Base-by-base conservation (phyloP, 2,888 invertebrate genomes). In the Trichopria drosophilae region DNA sequence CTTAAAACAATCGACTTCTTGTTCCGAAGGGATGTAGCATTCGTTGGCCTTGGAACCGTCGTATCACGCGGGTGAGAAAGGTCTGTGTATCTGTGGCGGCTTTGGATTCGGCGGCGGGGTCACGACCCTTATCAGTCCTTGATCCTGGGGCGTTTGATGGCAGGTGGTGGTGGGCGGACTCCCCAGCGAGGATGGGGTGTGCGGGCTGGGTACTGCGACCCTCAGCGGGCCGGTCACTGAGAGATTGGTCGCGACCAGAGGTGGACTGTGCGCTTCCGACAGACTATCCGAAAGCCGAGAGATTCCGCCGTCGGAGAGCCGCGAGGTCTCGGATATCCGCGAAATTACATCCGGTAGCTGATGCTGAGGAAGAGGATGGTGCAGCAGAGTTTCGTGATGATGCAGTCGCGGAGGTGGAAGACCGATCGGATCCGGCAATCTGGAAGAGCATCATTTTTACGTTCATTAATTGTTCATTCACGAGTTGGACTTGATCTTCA, bases 61-160 rank as follows among this genome's bases (percentile, higher is more conserved):
- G 67, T 72, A 75, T 75, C 75, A 75, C 75, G 75, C 75, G 46
- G 75, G 75, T 66, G 75, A 74, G 48, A 75, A 75, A 1, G 75
- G 75, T 61, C 75, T 69, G 59, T 75, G 75, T 35, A 75, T 71
- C 58, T 73, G 73, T 19, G 71, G 73, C 6, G 75, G 75, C 55
- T 72, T 75, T 22, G 75, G 73, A 55, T 73, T 73, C 24, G 63
- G 63, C 43, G 71, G 70, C n/a, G 75, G 73, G 4, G 72, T 70
- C 28, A 68, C 66, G 23, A 71, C 66, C 63, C 74, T 71, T 49
- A 73, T 70, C 42, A 73, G 58, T 6, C 71, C 69, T 44, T 65
- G 66, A 39, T 65, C 65, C 55, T 71, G 70, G 15, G 18, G 18
- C 4, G 41, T 5, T 6, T 24, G 4, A 16, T 10, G 28, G 32